These are phyloP conservation scores for Neuroscelio doddi DNA, from an alignment of 2,888 invertebrate species.

Conservation along the genomic window DNA sequence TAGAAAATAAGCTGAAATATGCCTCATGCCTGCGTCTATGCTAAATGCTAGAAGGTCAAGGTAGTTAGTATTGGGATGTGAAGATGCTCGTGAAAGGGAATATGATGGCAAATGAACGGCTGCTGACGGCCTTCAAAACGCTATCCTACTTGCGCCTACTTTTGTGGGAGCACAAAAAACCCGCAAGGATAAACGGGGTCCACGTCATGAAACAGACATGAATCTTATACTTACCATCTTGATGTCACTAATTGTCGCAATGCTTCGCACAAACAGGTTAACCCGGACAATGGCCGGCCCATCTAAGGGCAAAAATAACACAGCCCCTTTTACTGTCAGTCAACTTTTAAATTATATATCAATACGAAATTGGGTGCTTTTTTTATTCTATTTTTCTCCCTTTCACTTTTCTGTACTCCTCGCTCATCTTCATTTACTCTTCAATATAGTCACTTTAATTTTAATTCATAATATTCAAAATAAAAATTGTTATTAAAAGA, in stretches of 20 bases:
- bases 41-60: slow-evolving; percentile 61
- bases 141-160: slow-evolving; percentile 63
- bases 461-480: too few relatives aligned
- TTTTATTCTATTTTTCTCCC: too few relatives aligned
- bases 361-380: too few relatives aligned
- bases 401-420: too few relatives aligned
- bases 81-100: slow-evolving; percentile 43
- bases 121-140: slow-evolving; percentile 33
- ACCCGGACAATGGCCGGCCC: slow-evolving; percentile 97
- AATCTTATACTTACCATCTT: slow-evolving; percentile 92
- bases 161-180: slow-evolving; percentile 55
- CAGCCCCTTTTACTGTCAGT: slow-evolving; percentile 64
- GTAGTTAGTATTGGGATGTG: slow-evolving; percentile 45
- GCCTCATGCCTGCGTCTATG: slow-evolving; percentile 68
- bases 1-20: slow-evolving; percentile 60
- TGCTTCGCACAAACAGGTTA: slow-evolving; percentile 98
- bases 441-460: too few relatives aligned
- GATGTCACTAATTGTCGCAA: slow-evolving; percentile 98
- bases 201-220: slow-evolving; percentile 49
- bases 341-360: slow-evolving; percentile 45
- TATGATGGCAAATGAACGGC: slow-evolving; percentile 26
- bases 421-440: too few relatives aligned
- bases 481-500: too few relatives aligned
- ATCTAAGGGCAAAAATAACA: slow-evolving; percentile 78
- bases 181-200: slow-evolving; percentile 34